Base-by-base conservation (phyloP, 2,113 vertebrate genomes). In the Sinocyclocheilus rhinocerous region DNA sequence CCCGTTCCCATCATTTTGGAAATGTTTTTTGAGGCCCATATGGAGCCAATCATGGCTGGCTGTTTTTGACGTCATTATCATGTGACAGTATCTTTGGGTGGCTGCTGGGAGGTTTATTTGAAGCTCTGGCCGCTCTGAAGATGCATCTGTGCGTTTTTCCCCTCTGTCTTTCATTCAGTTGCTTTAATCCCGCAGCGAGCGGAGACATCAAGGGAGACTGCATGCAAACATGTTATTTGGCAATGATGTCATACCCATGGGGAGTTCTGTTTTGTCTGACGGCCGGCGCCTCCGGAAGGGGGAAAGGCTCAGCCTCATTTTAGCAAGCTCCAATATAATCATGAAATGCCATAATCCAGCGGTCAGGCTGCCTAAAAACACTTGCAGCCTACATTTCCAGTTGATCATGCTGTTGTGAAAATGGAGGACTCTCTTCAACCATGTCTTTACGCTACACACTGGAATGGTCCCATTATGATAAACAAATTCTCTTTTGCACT, bases 221-320 rank as follows among this genome's bases (percentile, higher is more conserved):
- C 90, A 91, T 91, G 92, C 90, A 93, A 94, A 91, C 89, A 91
- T 92, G 91, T 92, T 90, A 94, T 94, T 94, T 94, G 89, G 90
- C 89, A 80, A 85, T 93, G 91, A 93, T 91, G 92, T 93, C 92
- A 94, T 90, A 86, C 89, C 88, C 87, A 80, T 84, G 86, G 89
- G 84, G 91, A 92, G 89, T 79, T 89, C 90, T 93, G 92, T 93
- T 92, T 93, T 65, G 92, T 93, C 91, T 93, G 90, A 90, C 88
- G 89, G 88, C n/a, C 52, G 78, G 89, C 76, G 8, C 82, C 84
- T 90, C 89, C 85, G 48, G 12, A 50, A 50, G 48, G 12, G 48
- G 48, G 84, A 89, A 93, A 89, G 86, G 87, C 87, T 88, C 86
- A 84, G 86, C 81, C 84, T 91, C 72, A 88, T 87, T 82, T 88